Evolutionary conservation across 2,888 invertebrate genomes (phyloP).

Genomic region (Mellilla xanthometata): DNA sequence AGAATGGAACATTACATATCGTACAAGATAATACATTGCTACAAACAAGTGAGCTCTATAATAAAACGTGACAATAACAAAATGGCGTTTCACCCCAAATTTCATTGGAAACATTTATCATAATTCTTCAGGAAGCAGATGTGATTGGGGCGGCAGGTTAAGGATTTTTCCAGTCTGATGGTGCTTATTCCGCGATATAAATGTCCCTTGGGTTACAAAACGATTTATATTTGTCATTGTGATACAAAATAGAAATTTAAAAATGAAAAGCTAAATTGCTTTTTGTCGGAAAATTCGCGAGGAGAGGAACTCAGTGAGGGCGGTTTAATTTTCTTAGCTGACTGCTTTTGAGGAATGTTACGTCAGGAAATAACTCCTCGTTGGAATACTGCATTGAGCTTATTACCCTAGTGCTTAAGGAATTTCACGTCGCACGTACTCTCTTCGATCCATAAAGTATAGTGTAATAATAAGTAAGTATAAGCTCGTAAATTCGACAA

Average conservation of each 20-base stretch:
- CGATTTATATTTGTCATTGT: constrained; percentile 53
- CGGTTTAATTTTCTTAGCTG: not conserved
- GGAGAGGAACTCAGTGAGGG: constrained; percentile 14
- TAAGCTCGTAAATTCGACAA: too few relatives aligned
- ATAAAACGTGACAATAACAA: constrained; percentile 8
- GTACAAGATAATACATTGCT: not conserved
- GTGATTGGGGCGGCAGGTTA: constrained; percentile 67
- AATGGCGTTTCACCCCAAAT: constrained; percentile 20
- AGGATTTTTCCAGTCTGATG: constrained; percentile 65
- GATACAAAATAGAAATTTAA: constrained; percentile 28
- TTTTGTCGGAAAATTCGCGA: constrained; percentile 7
- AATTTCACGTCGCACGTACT: too few relatives aligned
- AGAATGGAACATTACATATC: too few relatives aligned
- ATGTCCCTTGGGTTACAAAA: constrained; percentile 45
- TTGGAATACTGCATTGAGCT: not conserved
- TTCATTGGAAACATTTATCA: constrained; percentile 55
- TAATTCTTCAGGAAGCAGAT: constrained; percentile 60
- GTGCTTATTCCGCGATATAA: constrained; percentile 56
- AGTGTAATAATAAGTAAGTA: too few relatives aligned
- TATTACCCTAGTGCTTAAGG: too few relatives aligned
- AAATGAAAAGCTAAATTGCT: constrained; percentile 13
- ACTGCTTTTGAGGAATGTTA: not conserved
- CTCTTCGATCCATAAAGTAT: too few relatives aligned
- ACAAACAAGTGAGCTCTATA: not conserved
- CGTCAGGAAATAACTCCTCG: not conserved